These are phyloP conservation scores for Zygothrica quintamaculata DNA, from an alignment of 2,888 invertebrate species.

Conservation along the genomic window DNA sequence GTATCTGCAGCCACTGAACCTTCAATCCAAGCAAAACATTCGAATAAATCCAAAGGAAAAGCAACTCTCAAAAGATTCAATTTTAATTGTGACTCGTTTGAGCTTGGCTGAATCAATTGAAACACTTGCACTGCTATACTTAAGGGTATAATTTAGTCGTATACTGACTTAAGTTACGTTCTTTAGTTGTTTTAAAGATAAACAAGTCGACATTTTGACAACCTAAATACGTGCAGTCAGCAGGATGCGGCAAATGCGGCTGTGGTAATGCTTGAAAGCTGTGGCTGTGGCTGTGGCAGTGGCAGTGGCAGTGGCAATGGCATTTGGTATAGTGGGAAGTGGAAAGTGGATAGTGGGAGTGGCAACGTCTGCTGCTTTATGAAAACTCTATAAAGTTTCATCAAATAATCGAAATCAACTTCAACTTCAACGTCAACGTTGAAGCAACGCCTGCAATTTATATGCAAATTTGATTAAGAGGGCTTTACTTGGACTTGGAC, in stretches of 20 bases:
- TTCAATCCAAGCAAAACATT: too few species aligned
- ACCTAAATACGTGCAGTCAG: slow-evolving; percentile 49
- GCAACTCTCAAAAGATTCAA: too few species aligned
- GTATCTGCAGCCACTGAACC: too few species aligned
- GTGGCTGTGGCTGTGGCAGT: slow-evolving; percentile 10
- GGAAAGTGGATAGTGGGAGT: slow-evolving; percentile 21
- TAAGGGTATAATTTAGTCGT: slow-evolving; percentile 15
- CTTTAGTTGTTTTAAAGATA: slow-evolving; percentile 60
- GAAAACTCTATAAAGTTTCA: slow-evolving; percentile 69
- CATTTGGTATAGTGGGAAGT: slow-evolving; percentile 1
- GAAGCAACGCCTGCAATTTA: slow-evolving; percentile 66
- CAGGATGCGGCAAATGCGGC: slow-evolving; percentile 49
- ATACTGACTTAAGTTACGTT: neutral
- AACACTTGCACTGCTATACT: too few species aligned
- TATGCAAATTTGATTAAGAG: slow-evolving; percentile 77
- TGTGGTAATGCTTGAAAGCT: slow-evolving; percentile 30
- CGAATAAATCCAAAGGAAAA: too few species aligned
- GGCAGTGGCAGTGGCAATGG: slow-evolving; percentile 6
- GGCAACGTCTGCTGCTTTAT: slow-evolving; percentile 34
- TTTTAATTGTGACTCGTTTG: too few species aligned
- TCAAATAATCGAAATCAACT: slow-evolving; percentile 77
- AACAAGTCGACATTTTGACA: slow-evolving; percentile 76
- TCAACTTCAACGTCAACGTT: slow-evolving; percentile 57
- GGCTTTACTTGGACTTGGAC: slow-evolving; percentile 32
- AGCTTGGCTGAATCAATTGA: too few species aligned